phyloP scores from a whole-genome alignment of 2,797 vertebrate species.

The Tauraco hartlaubi region DNA sequence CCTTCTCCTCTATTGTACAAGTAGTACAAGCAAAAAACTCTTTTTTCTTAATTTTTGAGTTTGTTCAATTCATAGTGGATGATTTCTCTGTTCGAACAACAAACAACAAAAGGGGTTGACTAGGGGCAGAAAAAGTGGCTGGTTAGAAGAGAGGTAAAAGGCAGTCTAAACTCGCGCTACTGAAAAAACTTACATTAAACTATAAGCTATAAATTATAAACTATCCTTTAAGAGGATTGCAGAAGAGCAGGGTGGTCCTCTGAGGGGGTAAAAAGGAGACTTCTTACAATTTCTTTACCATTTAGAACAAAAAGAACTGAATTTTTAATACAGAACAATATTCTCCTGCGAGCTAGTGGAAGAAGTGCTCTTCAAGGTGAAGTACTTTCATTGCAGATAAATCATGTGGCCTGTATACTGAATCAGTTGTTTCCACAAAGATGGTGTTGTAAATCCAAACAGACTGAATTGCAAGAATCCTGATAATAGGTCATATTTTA shows the following conservation, averaged over 20 bases:
- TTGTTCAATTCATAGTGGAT: background rate
- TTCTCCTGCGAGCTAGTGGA: background rate
- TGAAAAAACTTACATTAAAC: background rate
- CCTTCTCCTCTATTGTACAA: background rate
- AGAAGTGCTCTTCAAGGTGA: conserved; percentile 10
- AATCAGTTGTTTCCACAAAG: background rate
- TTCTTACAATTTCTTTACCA: background rate
- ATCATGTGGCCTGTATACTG: background rate
- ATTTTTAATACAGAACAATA: background rate
- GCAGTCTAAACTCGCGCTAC: background rate
- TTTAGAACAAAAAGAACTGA: background rate
- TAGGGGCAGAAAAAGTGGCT: background rate
- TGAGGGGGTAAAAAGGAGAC: background rate
- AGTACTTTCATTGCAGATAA: background rate
- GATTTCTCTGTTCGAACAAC: background rate
- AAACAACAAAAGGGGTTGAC: background rate
- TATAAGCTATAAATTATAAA: background rate
- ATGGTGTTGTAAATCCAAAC: background rate
- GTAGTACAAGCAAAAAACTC: background rate
- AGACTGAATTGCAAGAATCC: background rate
- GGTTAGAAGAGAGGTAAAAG: background rate
- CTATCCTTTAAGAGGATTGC: background rate
- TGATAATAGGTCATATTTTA: background rate
- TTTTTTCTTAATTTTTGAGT: background rate
- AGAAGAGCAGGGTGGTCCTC: background rate